A percentile compares a stretch with the other conserved stretches of the same genome.
Conservation (phyloP, 2,113 vertebrate genomes). For the Notarius lentiginosus region DNA sequence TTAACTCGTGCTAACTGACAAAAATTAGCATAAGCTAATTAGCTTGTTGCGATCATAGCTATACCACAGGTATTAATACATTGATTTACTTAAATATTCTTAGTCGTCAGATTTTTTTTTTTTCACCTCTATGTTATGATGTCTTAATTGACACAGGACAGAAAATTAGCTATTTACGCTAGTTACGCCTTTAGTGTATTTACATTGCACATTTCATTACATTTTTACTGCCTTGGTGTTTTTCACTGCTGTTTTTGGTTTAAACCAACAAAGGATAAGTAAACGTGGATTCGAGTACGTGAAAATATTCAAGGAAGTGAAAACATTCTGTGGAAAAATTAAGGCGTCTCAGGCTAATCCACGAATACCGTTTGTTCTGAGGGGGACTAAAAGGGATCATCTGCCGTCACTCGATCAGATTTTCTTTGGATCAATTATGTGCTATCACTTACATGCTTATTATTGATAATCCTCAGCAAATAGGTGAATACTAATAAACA, state of each 20-base stretch:
- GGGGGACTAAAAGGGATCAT: neutral
- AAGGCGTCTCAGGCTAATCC: neutral
- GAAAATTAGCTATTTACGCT: neutral
- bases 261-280: neutral
- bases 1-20: neutral
- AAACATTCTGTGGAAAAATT: neutral
- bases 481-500: neutral
- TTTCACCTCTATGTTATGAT: neutral
- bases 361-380: neutral
- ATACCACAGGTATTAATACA: neutral
- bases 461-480: neutral
- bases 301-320: neutral
- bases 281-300: neutral
- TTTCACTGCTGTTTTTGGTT: neutral
- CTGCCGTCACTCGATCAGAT: neutral
- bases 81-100: neutral
- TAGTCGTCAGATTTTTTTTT: neutral
- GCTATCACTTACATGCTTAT: neutral
- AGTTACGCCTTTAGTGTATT: neutral
- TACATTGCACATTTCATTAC: neutral
- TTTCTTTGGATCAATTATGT: neutral
- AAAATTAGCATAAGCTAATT: neutral
- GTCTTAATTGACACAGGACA: neutral
- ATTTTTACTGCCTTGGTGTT: neutral
- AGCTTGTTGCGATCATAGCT: neutral